These are phyloP conservation scores for Falco rusticolus DNA, from an alignment of 2,797 vertebrate species.

Conservation along the genomic window DNA sequence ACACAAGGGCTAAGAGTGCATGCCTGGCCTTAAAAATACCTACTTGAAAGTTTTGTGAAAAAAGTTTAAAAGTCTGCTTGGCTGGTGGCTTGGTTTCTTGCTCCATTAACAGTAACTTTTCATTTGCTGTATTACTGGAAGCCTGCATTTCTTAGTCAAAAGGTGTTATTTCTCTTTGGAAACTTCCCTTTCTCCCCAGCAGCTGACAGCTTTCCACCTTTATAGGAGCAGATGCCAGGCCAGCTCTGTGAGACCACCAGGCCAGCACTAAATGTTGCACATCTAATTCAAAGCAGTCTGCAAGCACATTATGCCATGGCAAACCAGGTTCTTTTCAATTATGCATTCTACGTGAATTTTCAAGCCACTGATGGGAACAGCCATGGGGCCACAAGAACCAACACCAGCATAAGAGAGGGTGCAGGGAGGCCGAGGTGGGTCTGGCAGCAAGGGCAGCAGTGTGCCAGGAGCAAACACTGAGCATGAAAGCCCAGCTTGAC, in stretches of 20 bases:
- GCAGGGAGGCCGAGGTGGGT: neutral
- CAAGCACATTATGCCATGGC: neutral
- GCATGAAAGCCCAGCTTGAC: neutral
- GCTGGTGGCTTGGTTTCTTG: neutral
- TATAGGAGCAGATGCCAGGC: neutral
- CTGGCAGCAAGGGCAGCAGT: accelerated
- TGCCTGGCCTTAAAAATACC: slow-evolving; percentile 3
- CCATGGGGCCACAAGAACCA: neutral
- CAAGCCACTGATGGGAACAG: neutral
- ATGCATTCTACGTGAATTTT: neutral
- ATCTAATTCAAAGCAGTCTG: neutral
- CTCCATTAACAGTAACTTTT: neutral
- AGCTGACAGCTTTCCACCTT: neutral
- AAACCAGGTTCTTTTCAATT: neutral
- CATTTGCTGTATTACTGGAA: neutral
- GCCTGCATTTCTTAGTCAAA: neutral
- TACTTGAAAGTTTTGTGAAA: neutral
- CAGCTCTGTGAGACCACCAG: neutral
- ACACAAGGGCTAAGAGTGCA: neutral
- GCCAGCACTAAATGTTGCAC: neutral
- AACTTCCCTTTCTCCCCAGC: neutral
- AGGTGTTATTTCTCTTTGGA: neutral
- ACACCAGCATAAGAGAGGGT: accelerated
- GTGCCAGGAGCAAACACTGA: neutral
- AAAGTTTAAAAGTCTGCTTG: neutral